Conservation (phyloP, 2,113 vertebrate species). For the Grus americana region DNA sequence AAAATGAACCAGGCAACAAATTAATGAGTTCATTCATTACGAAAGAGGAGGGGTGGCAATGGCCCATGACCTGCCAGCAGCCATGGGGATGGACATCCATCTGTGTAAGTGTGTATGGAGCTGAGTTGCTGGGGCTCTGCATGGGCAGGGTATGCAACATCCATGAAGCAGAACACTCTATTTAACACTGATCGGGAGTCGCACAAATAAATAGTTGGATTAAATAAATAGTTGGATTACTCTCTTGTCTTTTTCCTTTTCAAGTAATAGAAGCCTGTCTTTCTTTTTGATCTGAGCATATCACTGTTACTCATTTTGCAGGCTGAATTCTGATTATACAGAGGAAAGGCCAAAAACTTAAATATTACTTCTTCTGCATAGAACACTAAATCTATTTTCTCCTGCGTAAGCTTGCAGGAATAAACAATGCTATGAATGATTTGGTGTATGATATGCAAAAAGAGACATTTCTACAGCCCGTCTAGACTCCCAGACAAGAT, state of each 20-base stretch:
- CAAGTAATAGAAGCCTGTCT: background rate
- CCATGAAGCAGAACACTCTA: background rate
- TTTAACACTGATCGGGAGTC: background rate
- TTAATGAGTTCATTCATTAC: background rate
- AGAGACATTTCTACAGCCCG: constrained; percentile 59
- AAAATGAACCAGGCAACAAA: background rate
- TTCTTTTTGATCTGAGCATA: background rate
- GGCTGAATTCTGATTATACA: background rate
- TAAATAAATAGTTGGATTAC: background rate
- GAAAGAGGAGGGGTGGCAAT: background rate
- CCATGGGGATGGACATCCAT: background rate
- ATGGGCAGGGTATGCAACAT: background rate
- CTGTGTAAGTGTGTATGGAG: fast-evolving
- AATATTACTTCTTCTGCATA: constrained; percentile 22
- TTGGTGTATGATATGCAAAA: constrained; percentile 63
- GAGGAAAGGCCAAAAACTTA: constrained; percentile 12
- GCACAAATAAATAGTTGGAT: background rate
- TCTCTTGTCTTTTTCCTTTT: background rate
- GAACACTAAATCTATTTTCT: constrained; percentile 33
- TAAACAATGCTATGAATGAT: constrained; percentile 60
- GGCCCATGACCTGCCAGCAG: background rate
- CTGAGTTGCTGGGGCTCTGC: background rate
- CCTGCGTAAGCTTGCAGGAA: constrained; percentile 43
- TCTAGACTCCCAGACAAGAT: constrained; percentile 74
- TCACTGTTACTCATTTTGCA: constrained; percentile 12